Base-by-base conservation (phyloP, 2,888 invertebrate species). In the Coenonympha arcania region DNA sequence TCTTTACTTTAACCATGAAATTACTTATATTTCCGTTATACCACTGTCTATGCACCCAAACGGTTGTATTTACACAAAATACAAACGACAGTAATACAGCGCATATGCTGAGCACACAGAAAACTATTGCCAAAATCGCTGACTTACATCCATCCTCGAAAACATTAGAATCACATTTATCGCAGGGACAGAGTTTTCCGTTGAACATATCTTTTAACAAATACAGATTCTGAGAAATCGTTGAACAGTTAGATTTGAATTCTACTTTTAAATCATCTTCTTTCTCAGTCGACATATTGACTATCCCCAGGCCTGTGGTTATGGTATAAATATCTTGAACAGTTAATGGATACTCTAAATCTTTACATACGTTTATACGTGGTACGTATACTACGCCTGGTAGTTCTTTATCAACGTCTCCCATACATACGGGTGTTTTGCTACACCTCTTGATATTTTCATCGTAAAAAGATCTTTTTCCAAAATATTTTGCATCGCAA, bases 401-500 rank as follows among this genome's bases (percentile, higher is more conserved):
- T 1, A 80, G 53, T 1, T 68, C 62, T 50, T 69, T 70, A 2
- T 49, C 46, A 1, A 58, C 30, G 48, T 71, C 58, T 13, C 66
- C 60, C 6, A 62, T 31, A 49, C 83, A 83, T 15, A 58, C 33
- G 1, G 72, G 64, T 24, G 67, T 68, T 54, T 58, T 62, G 2
- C 67, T 53, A 52, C 83, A 84, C 59, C 61, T 69, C 2, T 60
- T 61, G 2, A 42, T 41, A 13, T 45, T 50, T 2, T 47, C 28
- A 47, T 78, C 66, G 40, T 65, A 83, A 57, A 68, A 71, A 2
- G 76, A 63, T 45, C 62, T 72, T 11, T 60, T 56, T 3, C 76
- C 81, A 11, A 61, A 59, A 57, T 84, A 84, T 62, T 81, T 83
- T 0, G 68, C 40, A 52, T 76, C 72, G 60, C 83, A 84, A 24